These are phyloP conservation scores for Smittia sp. DNA, from an alignment of 2,888 invertebrate genomes.

Conservation along the genomic window DNA sequence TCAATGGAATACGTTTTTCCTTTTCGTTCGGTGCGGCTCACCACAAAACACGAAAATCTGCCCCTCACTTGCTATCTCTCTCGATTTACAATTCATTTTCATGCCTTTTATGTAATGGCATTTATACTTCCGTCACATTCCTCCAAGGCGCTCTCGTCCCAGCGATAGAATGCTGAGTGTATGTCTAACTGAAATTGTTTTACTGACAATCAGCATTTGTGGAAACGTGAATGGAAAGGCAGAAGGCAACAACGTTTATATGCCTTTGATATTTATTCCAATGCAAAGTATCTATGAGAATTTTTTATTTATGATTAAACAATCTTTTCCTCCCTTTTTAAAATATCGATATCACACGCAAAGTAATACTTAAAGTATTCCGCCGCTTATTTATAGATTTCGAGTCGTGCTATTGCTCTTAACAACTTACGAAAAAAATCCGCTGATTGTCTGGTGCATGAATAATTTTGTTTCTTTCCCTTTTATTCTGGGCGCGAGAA, in stretches of 20 bases:
- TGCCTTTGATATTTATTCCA: too few species aligned
- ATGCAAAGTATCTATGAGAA: not conserved
- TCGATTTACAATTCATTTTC: not conserved
- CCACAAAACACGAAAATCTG: not conserved
- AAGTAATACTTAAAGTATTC: conserved; percentile 15
- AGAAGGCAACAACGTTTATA: too few species aligned
- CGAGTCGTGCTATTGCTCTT: conserved; percentile 1
- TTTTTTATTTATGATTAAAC: conserved; percentile 1
- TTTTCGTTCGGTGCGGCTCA: not conserved
- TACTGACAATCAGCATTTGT: not conserved
- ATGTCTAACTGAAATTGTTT: not conserved
- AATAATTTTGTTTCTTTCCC: too few species aligned
- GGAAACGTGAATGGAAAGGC: not conserved
- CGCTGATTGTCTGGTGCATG: too few species aligned
- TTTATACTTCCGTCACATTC: not conserved
- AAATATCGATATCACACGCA: conserved; percentile 22
- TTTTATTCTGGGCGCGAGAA: too few species aligned
- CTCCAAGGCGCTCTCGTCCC: not conserved
- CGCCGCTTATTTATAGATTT: not conserved
- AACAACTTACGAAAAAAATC: too few species aligned
- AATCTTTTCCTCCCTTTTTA: conserved; percentile 8
- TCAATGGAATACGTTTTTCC: not conserved
- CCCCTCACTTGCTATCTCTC: not conserved
- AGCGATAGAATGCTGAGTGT: not conserved
- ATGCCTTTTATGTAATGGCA: not conserved